Evolutionary conservation across 2,888 invertebrate species (phyloP).

Genomic region (Andricus curvator): DNA sequence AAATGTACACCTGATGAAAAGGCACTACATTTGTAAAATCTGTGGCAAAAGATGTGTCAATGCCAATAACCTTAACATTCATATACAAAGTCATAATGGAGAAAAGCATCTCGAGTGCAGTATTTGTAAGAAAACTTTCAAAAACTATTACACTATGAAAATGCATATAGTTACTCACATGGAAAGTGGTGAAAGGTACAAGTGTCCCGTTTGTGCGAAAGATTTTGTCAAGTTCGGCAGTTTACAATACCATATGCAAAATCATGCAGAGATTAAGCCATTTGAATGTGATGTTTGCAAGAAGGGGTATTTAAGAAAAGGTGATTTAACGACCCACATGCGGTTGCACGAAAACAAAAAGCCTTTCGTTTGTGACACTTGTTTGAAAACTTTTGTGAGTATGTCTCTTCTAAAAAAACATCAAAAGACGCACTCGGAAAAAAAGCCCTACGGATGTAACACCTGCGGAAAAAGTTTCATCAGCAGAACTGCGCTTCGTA

Average conservation of each 20-base stretch:
- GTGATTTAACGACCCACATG: neutral
- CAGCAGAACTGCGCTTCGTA: neutral
- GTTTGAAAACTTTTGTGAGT: neutral
- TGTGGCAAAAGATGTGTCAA: no score
- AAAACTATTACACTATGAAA: neutral
- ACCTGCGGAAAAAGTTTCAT: constrained; percentile 6
- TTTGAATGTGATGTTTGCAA: no score
- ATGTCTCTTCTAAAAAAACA: neutral
- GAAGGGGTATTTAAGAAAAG: no score
- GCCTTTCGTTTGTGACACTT: neutral
- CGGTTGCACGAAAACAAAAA: neutral
- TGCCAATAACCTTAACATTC: no score
- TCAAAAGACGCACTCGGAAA: neutral
- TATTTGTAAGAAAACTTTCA: neutral
- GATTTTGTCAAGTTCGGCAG: neutral
- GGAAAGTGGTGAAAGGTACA: neutral
- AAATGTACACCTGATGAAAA: no score
- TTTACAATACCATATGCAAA: neutral
- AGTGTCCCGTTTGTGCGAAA: neutral
- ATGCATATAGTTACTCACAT: neutral
- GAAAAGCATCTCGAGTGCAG: neutral
- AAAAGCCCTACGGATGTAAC: neutral
- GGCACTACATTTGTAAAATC: no score
- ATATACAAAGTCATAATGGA: no score
- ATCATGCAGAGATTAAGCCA: no score